Percentiles rank a stretch among this genome's conserved stretches.
phyloP scores from a whole-genome alignment of 2,797 vertebrate genomes.

The Eulemur albifrons region DNA sequence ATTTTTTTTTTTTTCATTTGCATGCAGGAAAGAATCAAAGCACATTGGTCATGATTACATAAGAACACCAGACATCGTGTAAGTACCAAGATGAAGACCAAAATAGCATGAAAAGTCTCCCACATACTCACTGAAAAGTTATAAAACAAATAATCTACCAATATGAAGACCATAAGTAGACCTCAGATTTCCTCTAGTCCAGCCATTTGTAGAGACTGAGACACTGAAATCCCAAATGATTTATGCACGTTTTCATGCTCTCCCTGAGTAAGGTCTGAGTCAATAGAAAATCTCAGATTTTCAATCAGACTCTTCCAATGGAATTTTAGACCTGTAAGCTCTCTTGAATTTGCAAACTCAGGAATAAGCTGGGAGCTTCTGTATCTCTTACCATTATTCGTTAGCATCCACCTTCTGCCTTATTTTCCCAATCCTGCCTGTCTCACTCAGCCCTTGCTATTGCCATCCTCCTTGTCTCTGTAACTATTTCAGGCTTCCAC shows the following conservation, averaged over 20 bases:
- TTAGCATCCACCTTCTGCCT: background rate
- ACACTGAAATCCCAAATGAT: background rate
- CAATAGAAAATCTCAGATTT: background rate
- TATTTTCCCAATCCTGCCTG: accelerated
- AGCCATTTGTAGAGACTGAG: background rate
- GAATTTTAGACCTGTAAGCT: accelerated
- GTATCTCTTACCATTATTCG: background rate
- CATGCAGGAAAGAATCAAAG: background rate
- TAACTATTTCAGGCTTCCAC: background rate
- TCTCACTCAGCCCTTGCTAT: background rate
- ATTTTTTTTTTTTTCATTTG: background rate
- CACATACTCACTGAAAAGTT: background rate
- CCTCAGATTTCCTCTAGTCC: background rate
- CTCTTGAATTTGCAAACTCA: background rate
- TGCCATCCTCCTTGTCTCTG: background rate
- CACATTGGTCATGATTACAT: background rate
- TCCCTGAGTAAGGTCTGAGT: background rate
- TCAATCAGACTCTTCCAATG: background rate
- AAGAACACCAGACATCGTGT: background rate
- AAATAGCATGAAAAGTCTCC: background rate
- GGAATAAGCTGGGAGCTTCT: background rate
- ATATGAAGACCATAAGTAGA: background rate
- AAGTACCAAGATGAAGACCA: background rate
- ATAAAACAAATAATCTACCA: background rate
- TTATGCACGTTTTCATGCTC: background rate